Conservation (phyloP, 64 coral and sea anemone genomes). For the Montipora capricornis region DNA sequence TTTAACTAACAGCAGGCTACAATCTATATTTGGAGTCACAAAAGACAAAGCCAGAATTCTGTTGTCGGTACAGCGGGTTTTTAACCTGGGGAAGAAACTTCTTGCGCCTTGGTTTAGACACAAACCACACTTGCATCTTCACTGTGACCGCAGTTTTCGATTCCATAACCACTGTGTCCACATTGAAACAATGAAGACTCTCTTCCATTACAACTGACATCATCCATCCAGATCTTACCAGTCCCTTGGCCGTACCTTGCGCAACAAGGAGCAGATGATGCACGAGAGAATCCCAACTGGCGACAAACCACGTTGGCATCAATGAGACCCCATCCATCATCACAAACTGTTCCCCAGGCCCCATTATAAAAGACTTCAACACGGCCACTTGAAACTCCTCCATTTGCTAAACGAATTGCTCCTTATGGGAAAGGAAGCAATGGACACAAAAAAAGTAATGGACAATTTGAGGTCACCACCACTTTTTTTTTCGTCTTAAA, state of each 20-base stretch:
- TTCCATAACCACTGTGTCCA: neutral
- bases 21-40: too few species aligned
- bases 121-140: neutral
- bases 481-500: too few species aligned
- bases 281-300: constrained; percentile 43
- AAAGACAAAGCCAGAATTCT: too few species aligned
- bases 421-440: neutral
- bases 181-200: constrained; percentile 13
- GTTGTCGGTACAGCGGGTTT: too few species aligned
- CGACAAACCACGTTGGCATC: constrained; percentile 60
- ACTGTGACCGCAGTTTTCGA: neutral
- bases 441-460: too few species aligned
- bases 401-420: constrained; percentile 9
- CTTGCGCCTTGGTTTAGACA: neutral
- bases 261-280: neutral
- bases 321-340: neutral
- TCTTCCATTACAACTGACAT: constrained; percentile 9
- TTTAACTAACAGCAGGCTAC: too few species aligned
- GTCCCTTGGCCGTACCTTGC: constrained; percentile 26
- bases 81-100: too few species aligned
- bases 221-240: neutral
- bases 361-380: constrained; percentile 51
- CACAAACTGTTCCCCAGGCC: constrained; percentile 34
- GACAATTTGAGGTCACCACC: too few species aligned
- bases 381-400: neutral